These are phyloP conservation scores for Gymnosoma rotundatum DNA, from an alignment of 2,888 invertebrate species.

Conservation along the genomic window DNA sequence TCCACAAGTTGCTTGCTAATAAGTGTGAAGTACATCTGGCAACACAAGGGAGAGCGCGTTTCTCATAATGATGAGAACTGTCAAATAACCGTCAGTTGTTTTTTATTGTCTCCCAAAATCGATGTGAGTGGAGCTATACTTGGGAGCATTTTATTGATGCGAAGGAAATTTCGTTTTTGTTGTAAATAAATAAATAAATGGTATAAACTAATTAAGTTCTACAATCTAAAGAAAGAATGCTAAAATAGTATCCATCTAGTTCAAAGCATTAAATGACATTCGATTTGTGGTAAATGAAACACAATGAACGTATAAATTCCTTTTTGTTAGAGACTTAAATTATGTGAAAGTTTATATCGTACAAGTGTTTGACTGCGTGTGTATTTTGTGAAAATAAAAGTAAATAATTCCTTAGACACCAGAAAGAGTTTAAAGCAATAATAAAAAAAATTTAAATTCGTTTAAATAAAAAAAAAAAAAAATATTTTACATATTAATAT, in stretches of 20 bases:
- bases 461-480: not conserved
- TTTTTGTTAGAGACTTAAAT: not conserved
- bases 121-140: constrained; percentile 46
- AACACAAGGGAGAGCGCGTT: not conserved
- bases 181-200: constrained; percentile 1
- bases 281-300: not conserved
- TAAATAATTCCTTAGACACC: not conserved
- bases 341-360: not conserved
- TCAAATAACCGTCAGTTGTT: constrained; percentile 47
- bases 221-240: not conserved
- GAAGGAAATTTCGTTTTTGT: constrained; percentile 27
- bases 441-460: not conserved
- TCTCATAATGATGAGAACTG: constrained; percentile 14
- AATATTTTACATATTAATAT: no score
- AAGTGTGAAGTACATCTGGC: constrained; percentile 1
- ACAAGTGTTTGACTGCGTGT: not conserved
- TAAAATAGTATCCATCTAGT: not conserved
- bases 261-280: not conserved
- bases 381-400: not conserved
- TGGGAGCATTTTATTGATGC: constrained; percentile 8
- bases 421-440: not conserved
- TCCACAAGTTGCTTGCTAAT: not conserved
- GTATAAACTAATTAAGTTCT: not conserved
- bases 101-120: constrained; percentile 56
- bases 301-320: not conserved